These are phyloP conservation scores for Lethocerus indicus DNA, from an alignment of 1,140 invertebrate genomes.

Conservation along the genomic window DNA sequence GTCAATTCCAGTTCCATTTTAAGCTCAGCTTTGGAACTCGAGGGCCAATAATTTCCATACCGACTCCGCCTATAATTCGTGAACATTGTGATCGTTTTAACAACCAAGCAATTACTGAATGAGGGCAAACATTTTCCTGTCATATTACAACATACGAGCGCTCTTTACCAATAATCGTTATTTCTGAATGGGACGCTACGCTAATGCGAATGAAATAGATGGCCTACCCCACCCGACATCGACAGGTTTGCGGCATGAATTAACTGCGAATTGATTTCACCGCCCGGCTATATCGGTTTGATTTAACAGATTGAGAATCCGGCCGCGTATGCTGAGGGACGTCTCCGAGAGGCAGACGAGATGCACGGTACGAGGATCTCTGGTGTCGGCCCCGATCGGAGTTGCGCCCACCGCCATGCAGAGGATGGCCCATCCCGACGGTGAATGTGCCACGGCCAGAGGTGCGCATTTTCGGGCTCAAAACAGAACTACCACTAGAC, in stretches of 20 bases:
- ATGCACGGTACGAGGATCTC: constrained; percentile 46
- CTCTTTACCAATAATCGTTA: not conserved
- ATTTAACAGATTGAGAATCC: constrained; percentile 48
- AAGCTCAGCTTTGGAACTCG: too few species aligned
- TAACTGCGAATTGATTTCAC: not conserved
- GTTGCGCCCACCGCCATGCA: constrained; percentile 89
- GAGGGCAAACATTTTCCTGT: not conserved
- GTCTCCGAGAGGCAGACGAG: constrained; percentile 44
- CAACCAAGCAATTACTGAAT: too few species aligned
- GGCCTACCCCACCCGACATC: not conserved
- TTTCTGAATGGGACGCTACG: not conserved
- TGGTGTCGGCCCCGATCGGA: constrained; percentile 62
- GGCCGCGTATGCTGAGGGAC: constrained; percentile 61
- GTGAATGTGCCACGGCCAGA: constrained; percentile 70
- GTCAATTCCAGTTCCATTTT: too few species aligned
- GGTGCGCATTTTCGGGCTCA: constrained; percentile 30
- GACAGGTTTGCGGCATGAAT: not conserved
- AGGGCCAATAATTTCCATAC: too few species aligned
- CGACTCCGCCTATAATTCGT: too few species aligned
- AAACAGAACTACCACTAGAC: too few species aligned
- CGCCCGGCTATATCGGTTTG: constrained; percentile 1
- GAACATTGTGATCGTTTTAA: too few species aligned
- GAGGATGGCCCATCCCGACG: constrained; percentile 76
- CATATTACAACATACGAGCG: not conserved
- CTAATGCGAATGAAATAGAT: not conserved